Evolutionary conservation across 2,113 vertebrate species (phyloP).

Genomic region (Salvelinus namaycush): DNA sequence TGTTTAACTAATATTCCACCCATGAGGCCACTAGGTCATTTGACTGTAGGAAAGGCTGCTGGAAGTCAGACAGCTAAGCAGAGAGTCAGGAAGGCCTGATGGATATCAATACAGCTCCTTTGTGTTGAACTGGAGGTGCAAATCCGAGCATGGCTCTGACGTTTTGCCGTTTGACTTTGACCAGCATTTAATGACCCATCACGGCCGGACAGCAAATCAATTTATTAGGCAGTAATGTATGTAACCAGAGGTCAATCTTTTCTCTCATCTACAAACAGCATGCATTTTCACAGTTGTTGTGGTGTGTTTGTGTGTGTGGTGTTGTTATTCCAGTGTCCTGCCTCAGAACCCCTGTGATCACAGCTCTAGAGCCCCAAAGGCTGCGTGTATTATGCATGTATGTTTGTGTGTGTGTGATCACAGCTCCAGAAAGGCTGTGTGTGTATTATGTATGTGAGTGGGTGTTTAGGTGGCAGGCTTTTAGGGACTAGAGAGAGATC

Average conservation of each 20-base stretch:
- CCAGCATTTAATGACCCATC: conserved; percentile 67
- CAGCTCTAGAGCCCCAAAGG: too few species aligned
- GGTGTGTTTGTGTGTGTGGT: too few species aligned
- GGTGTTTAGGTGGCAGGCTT: neutral
- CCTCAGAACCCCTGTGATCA: too few species aligned
- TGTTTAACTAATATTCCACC: too few species aligned
- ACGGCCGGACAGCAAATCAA: conserved; percentile 65
- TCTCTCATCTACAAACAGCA: neutral
- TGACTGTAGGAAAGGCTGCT: neutral
- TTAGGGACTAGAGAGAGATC: neutral
- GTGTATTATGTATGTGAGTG: neutral
- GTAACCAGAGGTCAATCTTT: conserved; percentile 72
- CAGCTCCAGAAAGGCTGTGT: too few species aligned
- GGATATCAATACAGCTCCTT: conserved; percentile 72
- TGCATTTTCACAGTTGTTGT: too few species aligned
- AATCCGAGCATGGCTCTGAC: conserved; percentile 55
- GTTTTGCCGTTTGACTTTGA: conserved; percentile 60
- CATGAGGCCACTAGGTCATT: too few species aligned
- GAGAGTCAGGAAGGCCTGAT: conserved; percentile 52
- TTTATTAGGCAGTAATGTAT: conserved; percentile 75
- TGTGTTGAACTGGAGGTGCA: conserved; percentile 56
- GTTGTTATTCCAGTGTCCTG: too few species aligned
- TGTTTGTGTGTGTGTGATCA: too few species aligned
- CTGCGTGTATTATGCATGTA: too few species aligned
- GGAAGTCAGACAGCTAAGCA: conserved; percentile 54